phyloP scores from a whole-genome alignment of 2,113 vertebrate genomes.

The Pogona vitticeps region DNA sequence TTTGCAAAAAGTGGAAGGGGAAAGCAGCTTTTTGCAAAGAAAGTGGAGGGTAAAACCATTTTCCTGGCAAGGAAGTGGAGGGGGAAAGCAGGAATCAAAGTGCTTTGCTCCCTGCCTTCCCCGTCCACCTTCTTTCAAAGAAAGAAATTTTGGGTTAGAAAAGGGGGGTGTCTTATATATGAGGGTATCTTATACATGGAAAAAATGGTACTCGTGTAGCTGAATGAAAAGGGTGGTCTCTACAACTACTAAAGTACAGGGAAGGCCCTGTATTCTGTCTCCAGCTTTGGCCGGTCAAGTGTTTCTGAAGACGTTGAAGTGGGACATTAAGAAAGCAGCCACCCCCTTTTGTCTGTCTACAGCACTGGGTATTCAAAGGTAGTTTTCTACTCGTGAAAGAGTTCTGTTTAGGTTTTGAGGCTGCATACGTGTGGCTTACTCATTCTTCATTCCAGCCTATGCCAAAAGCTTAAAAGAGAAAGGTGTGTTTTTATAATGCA shows the following conservation, averaged over 20 bases:
- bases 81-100: too few species aligned
- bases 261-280: neutral
- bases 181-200: too few species aligned
- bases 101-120: too few species aligned
- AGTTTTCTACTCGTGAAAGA: neutral
- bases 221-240: too few species aligned
- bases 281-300: neutral
- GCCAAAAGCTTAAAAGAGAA: neutral
- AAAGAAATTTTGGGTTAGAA: too few species aligned
- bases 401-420: neutral
- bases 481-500: neutral
- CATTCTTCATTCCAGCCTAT: neutral
- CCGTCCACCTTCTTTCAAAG: too few species aligned
- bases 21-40: too few species aligned
- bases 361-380: neutral
- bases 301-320: neutral
- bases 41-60: too few species aligned
- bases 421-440: neutral
- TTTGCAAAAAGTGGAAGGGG: too few species aligned
- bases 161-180: too few species aligned
- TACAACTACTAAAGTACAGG: neutral
- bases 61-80: too few species aligned
- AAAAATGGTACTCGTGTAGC: too few species aligned
- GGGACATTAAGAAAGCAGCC: neutral
- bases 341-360: neutral